Percentiles rank a stretch among this genome's conserved stretches.
phyloP scores from a whole-genome alignment of 2,888 invertebrate genomes.

The Rotaria socialis region DNA sequence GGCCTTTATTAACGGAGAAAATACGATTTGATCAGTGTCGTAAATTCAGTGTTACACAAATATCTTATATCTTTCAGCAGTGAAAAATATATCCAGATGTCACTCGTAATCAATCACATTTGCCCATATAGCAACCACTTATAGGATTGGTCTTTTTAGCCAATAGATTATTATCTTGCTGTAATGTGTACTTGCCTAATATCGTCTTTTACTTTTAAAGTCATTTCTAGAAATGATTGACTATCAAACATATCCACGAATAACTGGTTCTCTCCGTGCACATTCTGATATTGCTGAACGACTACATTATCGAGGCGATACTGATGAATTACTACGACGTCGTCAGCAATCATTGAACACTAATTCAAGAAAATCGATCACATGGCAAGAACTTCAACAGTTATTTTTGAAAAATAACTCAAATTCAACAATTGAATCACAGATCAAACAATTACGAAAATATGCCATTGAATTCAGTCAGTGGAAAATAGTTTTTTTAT shows the following conservation, averaged over 20 bases:
- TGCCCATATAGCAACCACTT: neutral
- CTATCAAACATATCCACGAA: neutral
- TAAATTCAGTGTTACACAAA: too few species aligned
- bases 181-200: neutral
- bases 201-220: neutral
- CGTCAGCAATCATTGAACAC: neutral
- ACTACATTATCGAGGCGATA: conserved; percentile 15
- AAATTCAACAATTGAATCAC: neutral
- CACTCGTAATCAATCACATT: neutral
- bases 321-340: conserved; percentile 27
- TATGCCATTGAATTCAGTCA: neutral
- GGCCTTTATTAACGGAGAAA: too few species aligned
- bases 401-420: neutral
- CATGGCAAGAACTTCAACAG: neutral
- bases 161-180: neutral
- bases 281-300: neutral
- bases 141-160: neutral
- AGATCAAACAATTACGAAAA: conserved; percentile 19
- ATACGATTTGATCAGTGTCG: too few species aligned
- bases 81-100: neutral
- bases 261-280: neutral
- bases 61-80: too few species aligned
- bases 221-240: neutral
- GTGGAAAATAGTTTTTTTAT: neutral
- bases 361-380: neutral